Base-by-base conservation (phyloP, 2,113 vertebrate genomes). In the Thermophis baileyi region DNA sequence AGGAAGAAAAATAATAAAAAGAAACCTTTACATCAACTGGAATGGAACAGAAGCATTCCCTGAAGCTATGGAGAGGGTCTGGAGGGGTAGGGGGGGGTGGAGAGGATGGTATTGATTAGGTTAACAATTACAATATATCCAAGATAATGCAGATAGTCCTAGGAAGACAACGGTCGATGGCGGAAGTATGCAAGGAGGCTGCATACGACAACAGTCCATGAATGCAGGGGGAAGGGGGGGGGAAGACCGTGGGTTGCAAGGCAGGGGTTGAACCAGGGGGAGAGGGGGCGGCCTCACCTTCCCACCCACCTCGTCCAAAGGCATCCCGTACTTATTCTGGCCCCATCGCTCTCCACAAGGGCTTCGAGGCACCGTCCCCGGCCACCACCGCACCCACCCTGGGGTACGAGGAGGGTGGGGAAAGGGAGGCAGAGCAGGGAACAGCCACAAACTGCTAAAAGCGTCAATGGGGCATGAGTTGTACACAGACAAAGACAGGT, bases 111-210 rank as follows among this genome's bases (percentile, higher is more conserved):
- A 14, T 46, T 3, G 85, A 51, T 44, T 63, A 63, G 85, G 47
- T 92, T 87, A 92, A 90, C n/a, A 54, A 85, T 74, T 60, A 92
- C 90, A 94, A 94, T 90, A 94, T 54, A 85, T 40, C 90, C 54
- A 89, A 93, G 55, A 91, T 30, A 85, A 87, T 92, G 92, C 94
- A 94, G 92, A 95, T 93, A 93, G 89, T 94, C 94, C 96, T 95
- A 91, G 89, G n/a, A 86, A 93, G 93, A 95, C 95, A 88, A 90
- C 92, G 91, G 88, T 93, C 92, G 96, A 94, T 95, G 95, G 96
- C 69, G 30, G 35, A 20, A 93, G 94, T 90, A 92, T 49, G 3
- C 91, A 91, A 25, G 25, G 22, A 30, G 85, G 87, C 24, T 16
- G 55, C 51, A 74, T 50, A 57, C 2, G 47, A 57, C 1, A 54